A percentile compares a stretch with the other conserved stretches of the same genome.
These are phyloP conservation scores for Metopia argyrocephala DNA, from an alignment of 2,888 invertebrate species.

Conservation along the genomic window DNA sequence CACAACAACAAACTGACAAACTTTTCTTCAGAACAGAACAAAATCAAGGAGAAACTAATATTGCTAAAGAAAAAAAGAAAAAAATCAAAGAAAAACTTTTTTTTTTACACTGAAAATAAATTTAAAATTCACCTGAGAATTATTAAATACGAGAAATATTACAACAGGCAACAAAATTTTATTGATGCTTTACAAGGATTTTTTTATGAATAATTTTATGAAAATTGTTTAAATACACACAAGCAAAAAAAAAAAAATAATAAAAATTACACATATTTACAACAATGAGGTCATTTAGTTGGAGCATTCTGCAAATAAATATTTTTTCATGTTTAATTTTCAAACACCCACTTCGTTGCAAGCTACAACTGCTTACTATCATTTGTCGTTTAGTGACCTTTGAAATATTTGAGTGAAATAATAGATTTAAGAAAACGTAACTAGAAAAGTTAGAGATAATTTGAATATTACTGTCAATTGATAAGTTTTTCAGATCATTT, in stretches of 20 bases:
- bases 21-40: conserved; percentile 15
- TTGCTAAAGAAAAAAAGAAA: conserved; percentile 33
- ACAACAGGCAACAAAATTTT: conserved; percentile 48
- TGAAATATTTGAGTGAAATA: neutral
- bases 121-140: conserved; percentile 57
- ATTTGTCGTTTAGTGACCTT: conserved; percentile 15
- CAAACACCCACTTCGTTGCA: neutral
- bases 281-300: conserved; percentile 61
- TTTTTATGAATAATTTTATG: neutral
- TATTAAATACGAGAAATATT: conserved; percentile 37
- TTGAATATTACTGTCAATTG: too few relatives aligned
- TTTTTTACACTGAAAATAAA: neutral
- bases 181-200: conserved; percentile 40
- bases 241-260: neutral
- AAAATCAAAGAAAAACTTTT: conserved; percentile 11
- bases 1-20: conserved; percentile 17
- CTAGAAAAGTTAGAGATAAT: too few relatives aligned
- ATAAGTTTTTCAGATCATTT: too few relatives aligned
- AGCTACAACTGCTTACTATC: neutral
- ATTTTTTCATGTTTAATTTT: neutral
- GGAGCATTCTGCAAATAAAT: conserved; percentile 42
- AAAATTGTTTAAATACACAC: conserved; percentile 29
- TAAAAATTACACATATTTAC: conserved; percentile 37
- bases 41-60: neutral
- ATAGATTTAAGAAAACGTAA: too few relatives aligned